These are phyloP conservation scores for Eurois occulta DNA, from an alignment of 2,888 invertebrate species.

Conservation along the genomic window DNA sequence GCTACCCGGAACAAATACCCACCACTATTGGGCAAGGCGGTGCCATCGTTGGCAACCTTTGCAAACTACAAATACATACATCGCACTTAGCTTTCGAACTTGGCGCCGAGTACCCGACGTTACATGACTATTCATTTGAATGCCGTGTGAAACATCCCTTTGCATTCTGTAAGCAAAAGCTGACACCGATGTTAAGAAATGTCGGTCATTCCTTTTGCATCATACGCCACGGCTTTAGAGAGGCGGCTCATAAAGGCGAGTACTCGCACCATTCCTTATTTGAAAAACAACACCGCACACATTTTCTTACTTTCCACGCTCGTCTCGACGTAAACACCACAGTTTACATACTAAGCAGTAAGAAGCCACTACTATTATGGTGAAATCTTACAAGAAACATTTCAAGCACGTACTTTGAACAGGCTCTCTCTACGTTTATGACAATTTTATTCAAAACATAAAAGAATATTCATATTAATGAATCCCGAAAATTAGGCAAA, in stretches of 20 bases:
- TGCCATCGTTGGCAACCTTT: conserved; percentile 43
- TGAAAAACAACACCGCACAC: conserved; percentile 68
- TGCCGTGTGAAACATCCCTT: conserved; percentile 33
- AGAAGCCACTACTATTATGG: conserved; percentile 50
- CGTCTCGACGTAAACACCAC: conserved; percentile 65
- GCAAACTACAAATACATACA: conserved; percentile 33
- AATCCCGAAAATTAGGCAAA: background rate
- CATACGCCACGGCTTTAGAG: conserved; percentile 54
- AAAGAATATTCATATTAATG: background rate
- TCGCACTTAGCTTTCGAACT: conserved; percentile 29
- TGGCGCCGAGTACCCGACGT: conserved; percentile 20
- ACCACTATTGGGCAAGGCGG: conserved; percentile 68
- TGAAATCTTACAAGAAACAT: conserved; percentile 60
- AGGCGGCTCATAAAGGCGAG: conserved; percentile 64
- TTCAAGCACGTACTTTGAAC: conserved; percentile 49
- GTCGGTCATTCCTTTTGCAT: conserved; percentile 71
- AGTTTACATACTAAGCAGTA: conserved; percentile 67
- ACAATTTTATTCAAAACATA: conserved; percentile 32
- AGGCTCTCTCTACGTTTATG: conserved; percentile 31
- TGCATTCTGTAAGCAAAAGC: conserved; percentile 57
- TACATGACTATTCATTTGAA: conserved; percentile 42
- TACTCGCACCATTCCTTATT: conserved; percentile 71
- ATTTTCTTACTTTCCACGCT: conserved; percentile 73
- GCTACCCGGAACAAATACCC: conserved; percentile 74
- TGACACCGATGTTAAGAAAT: conserved; percentile 58